phyloP scores from a whole-genome alignment of 1,140 invertebrate species.

The Drosophila erecta region DNA sequence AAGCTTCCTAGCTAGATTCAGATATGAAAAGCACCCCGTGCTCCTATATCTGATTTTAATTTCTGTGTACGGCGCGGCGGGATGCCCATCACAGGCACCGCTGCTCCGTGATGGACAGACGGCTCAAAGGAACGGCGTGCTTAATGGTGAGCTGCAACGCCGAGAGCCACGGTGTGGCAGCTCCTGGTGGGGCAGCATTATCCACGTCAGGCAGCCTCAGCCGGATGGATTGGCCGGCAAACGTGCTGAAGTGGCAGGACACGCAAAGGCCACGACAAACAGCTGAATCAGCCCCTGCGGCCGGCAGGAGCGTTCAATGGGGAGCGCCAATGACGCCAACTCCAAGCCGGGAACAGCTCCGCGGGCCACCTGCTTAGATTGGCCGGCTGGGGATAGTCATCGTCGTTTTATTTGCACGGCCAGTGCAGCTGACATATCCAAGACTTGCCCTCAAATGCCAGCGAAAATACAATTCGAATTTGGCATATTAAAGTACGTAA shows the following conservation, averaged over 20 bases:
- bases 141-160: slow-evolving; percentile 91
- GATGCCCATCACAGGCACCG: slow-evolving; percentile 91
- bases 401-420: slow-evolving; percentile 24
- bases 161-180: slow-evolving; percentile 87
- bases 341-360: slow-evolving; percentile 85
- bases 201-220: slow-evolving; percentile 87
- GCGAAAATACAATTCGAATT: not conserved
- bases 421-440: not conserved
- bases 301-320: slow-evolving; percentile 88
- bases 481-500: not conserved
- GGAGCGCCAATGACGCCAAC: slow-evolving; percentile 89
- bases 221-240: slow-evolving; percentile 85
- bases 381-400: slow-evolving; percentile 85
- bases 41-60: slow-evolving; percentile 87
- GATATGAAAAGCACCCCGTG: not conserved
- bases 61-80: not conserved
- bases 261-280: slow-evolving; percentile 88
- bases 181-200: slow-evolving; percentile 92
- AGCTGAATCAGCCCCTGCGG: slow-evolving; percentile 87
- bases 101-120: slow-evolving; percentile 89
- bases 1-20: too few species aligned
- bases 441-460: not conserved
- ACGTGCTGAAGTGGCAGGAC: slow-evolving; percentile 88
- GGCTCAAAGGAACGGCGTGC: slow-evolving; percentile 90
- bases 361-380: slow-evolving; percentile 34